These are phyloP conservation scores for Lasius platythorax DNA, from an alignment of 2,888 invertebrate species.

Conservation along the genomic window DNA sequence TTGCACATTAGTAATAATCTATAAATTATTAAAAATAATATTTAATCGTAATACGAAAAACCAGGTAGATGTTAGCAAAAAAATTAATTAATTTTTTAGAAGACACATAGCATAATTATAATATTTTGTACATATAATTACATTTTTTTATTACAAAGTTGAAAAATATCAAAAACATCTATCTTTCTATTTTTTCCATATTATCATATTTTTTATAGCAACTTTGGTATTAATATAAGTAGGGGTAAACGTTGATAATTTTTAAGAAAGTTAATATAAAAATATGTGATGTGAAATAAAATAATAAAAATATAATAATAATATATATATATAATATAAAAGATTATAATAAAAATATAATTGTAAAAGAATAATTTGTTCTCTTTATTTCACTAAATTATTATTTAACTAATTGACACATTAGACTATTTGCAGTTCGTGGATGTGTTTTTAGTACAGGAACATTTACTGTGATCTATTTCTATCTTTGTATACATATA, in stretches of 20 bases:
- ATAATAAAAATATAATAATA: not conserved
- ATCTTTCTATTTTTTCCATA: not conserved
- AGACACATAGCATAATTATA: not conserved
- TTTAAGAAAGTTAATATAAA: not conserved
- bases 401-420: not conserved
- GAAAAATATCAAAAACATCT: not conserved
- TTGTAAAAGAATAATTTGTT: not conserved
- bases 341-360: not conserved
- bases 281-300: not conserved
- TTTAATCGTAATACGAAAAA: not conserved
- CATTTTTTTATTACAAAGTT: not conserved
- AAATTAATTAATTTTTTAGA: constrained; percentile 4
- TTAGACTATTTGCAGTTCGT: not conserved
- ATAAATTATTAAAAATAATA: constrained; percentile 14
- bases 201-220: not conserved
- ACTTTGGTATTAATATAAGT: too few relatives aligned
- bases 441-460: not conserved
- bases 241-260: not conserved
- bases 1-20: not conserved
- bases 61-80: not conserved
- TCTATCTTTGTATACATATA: not conserved
- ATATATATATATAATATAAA: not conserved
- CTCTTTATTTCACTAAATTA: not conserved
- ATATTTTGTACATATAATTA: not conserved
- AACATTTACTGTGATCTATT: not conserved